Evolutionary conservation across 2,888 invertebrate genomes (phyloP), one percentile per base, ranked within the genome.

Genomic region (Neria commutata): DNA sequence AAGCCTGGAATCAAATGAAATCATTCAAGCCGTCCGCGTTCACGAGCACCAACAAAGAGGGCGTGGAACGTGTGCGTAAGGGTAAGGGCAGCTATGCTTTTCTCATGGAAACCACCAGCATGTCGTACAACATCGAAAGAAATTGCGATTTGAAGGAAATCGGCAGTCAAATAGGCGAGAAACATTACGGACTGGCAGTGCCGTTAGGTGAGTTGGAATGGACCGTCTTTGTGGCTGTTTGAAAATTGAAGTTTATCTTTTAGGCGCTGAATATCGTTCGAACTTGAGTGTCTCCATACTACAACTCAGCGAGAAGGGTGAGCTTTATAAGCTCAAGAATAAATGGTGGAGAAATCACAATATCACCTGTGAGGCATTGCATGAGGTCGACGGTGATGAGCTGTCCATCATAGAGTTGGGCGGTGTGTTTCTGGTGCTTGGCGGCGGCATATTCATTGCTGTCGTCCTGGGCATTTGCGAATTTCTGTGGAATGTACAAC

Each of bases 81-180:
- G 89, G 86, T 54, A 88, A 89, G 75, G 89, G 89, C 26, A 88
- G 85, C 64, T 98, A 93, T 80, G 98, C 96, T 2, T 98, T 94
- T 78, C 87, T 99, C 61, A 96, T 98, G 94, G 98, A 98, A 84
- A 96, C 95, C 29, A 91, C 95, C 1, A 90, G 91, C 23, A 89
- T 98, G 69, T 95, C 98, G 79, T 99, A 96, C 82, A 90, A 88
- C 68, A 89, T 88, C 63, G 90, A 93, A 78, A 85, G 91, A 64
- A 85, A 91, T 73, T 95, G 95, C 78, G 87, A 91, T 60, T 85
- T 96, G 61, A 90, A 86, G 60, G 89, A 90, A 84, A 88, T 92
- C 29, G 93, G 95, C 1, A 86, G 87, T 8, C 86, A 89, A 70
- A 84, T 97, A 54, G 95, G 96, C 77, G 90, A 91, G 49, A 96